Evolutionary conservation across 2,888 invertebrate genomes (phyloP).

Genomic region (Halictus quadricinctus): DNA sequence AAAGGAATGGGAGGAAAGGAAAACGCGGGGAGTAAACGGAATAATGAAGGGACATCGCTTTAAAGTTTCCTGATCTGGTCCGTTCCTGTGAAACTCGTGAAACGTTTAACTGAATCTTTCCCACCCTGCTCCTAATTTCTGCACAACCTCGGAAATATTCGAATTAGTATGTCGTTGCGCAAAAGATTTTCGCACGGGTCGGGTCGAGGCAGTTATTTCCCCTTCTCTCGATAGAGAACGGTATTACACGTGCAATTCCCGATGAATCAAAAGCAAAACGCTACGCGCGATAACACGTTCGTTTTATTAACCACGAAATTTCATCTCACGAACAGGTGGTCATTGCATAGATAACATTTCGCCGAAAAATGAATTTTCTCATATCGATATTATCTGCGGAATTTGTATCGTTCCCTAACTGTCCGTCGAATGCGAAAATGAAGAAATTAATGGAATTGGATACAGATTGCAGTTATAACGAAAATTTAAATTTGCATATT

Average conservation of each 20-base stretch:
- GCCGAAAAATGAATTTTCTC: too few species aligned
- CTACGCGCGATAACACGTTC: neutral
- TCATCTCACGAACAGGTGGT: too few species aligned
- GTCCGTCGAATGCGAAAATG: too few species aligned
- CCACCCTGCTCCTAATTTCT: neutral
- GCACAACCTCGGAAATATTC: conserved; percentile 22
- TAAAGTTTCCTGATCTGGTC: conserved; percentile 44
- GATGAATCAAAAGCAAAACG: conserved; percentile 22
- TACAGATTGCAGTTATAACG: too few species aligned
- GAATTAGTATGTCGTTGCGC: conserved; percentile 1
- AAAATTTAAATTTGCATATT: too few species aligned
- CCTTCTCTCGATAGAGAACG: neutral
- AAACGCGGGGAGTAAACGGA: conserved; percentile 43
- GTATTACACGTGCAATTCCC: conserved; percentile 27
- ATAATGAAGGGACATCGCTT: conserved; percentile 44
- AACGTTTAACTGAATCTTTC: conserved; percentile 42
- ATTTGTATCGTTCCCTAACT: too few species aligned
- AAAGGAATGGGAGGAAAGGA: neutral
- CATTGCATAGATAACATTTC: too few species aligned
- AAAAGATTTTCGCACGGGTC: neutral
- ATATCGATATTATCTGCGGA: too few species aligned
- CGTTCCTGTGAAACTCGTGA: conserved; percentile 28
- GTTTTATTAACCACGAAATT: too few species aligned
- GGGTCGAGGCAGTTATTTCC: neutral
- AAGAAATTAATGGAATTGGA: too few species aligned